A percentile compares a stretch with the other conserved stretches of the same genome.
Conservation (phyloP, 2,888 invertebrate genomes). For the Spisula solida region DNA sequence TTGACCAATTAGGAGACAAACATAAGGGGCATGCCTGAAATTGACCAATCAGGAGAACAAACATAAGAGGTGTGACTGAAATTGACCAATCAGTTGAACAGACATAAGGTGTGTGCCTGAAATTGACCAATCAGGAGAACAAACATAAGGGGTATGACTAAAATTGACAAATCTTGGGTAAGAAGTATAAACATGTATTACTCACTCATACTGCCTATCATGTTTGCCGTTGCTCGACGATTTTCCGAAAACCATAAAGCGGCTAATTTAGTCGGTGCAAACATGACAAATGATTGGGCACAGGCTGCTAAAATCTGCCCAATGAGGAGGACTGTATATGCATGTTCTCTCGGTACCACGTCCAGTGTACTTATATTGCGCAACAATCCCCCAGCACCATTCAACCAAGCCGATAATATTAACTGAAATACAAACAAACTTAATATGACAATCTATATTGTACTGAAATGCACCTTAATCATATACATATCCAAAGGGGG, state of each 20-base stretch:
- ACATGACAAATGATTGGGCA: slow-evolving; percentile 89
- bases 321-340: slow-evolving; percentile 80
- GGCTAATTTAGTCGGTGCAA: slow-evolving; percentile 88
- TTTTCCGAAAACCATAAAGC: slow-evolving; percentile 88
- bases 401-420: slow-evolving; percentile 87
- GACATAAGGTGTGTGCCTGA: not conserved
- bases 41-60: too few species aligned
- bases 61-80: not conserved
- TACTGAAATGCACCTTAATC: too few species aligned
- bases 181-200: not conserved
- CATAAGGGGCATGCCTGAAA: too few species aligned
- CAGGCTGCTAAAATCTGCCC: slow-evolving; percentile 88
- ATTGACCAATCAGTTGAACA: not conserved
- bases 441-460: too few species aligned
- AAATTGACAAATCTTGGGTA: not conserved
- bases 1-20: too few species aligned
- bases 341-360: slow-evolving; percentile 72
- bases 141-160: not conserved
- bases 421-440: slow-evolving; percentile 81
- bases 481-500: too few species aligned
- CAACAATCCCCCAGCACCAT: slow-evolving; percentile 87
- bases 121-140: not conserved
- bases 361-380: slow-evolving; percentile 86
- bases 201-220: slow-evolving; percentile 87
- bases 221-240: slow-evolving; percentile 88